Percentiles rank a stretch among this genome's conserved stretches.
phyloP scores from a whole-genome alignment of 2,113 vertebrate genomes.

The Porphyrio hochstetteri region DNA sequence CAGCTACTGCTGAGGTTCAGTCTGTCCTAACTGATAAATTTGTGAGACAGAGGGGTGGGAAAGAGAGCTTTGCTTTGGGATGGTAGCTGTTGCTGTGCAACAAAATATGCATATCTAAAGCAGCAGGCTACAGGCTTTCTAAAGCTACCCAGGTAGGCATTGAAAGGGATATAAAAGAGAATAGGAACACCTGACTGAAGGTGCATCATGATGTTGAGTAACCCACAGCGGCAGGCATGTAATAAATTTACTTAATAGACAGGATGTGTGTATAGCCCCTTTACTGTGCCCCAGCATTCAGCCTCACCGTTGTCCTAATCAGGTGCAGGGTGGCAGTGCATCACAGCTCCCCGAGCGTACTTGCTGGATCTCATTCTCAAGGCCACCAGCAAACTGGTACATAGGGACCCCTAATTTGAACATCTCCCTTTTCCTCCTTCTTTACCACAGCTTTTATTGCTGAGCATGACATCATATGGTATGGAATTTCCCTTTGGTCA shows the following conservation, averaged over 20 bases:
- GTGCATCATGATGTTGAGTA: neutral
- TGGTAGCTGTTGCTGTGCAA: neutral
- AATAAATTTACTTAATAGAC: neutral
- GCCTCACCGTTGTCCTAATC: fast-evolving
- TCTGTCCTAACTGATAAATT: neutral
- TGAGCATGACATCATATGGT: neutral
- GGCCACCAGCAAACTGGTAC: neutral
- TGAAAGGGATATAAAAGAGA: neutral
- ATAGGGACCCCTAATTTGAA: neutral
- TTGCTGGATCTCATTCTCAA: neutral
- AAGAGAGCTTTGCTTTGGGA: neutral
- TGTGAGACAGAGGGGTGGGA: neutral
- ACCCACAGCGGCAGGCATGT: neutral
- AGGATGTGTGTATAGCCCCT: neutral
- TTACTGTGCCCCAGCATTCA: neutral
- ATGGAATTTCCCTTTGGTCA: neutral
- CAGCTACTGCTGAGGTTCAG: neutral
- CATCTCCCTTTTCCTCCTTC: fast-evolving
- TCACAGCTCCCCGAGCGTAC: fast-evolving
- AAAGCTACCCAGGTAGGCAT: neutral
- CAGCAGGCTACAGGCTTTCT: neutral
- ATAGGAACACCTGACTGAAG: neutral
- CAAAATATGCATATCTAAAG: neutral
- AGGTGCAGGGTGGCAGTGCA: neutral
- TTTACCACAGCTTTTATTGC: neutral